Base-by-base conservation (phyloP, 2,113 vertebrate genomes). In the Hippocampus guttulatus region DNA sequence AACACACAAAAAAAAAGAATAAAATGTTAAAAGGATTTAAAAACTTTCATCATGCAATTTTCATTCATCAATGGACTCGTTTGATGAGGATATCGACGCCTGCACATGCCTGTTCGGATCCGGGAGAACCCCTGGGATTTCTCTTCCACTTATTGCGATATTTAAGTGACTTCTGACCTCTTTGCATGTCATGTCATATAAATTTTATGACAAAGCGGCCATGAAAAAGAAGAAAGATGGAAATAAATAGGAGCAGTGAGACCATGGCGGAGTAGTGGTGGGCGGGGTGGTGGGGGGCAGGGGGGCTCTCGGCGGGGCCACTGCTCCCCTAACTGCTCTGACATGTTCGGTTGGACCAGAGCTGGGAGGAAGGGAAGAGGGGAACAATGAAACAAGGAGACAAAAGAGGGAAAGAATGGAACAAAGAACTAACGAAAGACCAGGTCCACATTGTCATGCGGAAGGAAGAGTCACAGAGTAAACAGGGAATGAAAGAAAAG, bases 1-100 rank as follows among this genome's bases (percentile, higher is more conserved):
- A 65, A 78, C 30, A 74, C 43, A 61, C n/a, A n/a, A n/a, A 81
- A 25, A 81, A 25, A 23, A 62, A 33, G 4, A 18, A 30, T 27
- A 7, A 15, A 15, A 57, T 12, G 23, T 55, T 57, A 3, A n/a
- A n/a, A n/a, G 4, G 16, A 49, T 49, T 43, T 38, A 14, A 58
- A 55, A 58, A 58, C 11, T 58, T 58, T 58, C 62, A 11, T 20
- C 38, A 21, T 21, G 18, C 14, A 2, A 67, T 25, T 38, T 5
- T 66, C 41, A 30, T 27, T 47, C 40, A 49, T 25, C 43, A 9
- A 10, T 66, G 40, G n/a, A 27, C 43, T 45, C 23, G 52, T 45
- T 38, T 38, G 33, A 16, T 38, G 14, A 62, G 14, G 33, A 62
- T 20, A 3, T 20, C 7, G 1, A 61, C 58, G 27, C 43, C 18